A percentile compares a stretch with the other conserved stretches of the same genome.
Conservation (phyloP, 2,113 vertebrate genomes). For the Otis tarda region DNA sequence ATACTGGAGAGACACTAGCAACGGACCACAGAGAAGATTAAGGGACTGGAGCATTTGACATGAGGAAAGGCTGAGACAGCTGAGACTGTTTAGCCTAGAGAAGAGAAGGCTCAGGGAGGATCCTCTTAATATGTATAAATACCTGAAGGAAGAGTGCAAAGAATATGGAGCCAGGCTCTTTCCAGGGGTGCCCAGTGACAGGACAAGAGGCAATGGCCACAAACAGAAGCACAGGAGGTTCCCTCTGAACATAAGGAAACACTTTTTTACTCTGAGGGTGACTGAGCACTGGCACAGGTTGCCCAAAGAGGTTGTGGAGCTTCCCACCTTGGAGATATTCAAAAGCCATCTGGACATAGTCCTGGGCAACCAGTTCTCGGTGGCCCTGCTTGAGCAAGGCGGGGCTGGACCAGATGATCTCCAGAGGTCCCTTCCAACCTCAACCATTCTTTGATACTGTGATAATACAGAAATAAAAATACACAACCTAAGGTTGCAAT, state of each 20-base stretch:
- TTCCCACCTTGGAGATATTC: neutral
- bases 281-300: accelerated
- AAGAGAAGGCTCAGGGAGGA: neutral
- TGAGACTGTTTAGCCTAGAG: neutral
- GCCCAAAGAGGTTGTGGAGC: neutral
- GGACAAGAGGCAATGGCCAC: neutral
- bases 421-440: neutral
- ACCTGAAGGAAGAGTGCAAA: neutral
- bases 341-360: neutral
- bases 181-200: neutral
- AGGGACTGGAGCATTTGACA: neutral
- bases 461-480: neutral
- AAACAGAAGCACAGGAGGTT: neutral
- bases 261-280: neutral
- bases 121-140: neutral
- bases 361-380: neutral
- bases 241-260: neutral
- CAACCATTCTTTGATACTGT: neutral
- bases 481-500: neutral
- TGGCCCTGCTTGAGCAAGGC: neutral
- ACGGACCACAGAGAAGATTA: neutral
- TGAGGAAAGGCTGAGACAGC: neutral
- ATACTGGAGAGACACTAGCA: neutral
- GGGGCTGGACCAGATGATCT: neutral
- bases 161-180: neutral